Conservation (phyloP, 35 echinoderm and acorn worm species). For the Apostichopus japonicus region DNA sequence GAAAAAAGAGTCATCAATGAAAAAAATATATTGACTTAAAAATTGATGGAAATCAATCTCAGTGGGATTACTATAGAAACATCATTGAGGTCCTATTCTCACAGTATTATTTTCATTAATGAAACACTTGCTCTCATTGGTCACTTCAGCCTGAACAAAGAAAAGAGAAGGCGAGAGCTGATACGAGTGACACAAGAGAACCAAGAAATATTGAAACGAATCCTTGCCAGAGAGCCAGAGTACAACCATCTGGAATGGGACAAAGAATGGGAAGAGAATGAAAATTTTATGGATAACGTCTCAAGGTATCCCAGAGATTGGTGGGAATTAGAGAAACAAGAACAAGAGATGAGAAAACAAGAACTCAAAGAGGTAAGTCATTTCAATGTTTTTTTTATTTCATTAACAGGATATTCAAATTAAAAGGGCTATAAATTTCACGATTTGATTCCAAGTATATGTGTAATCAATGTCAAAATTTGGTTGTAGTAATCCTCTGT, state of each 20-base stretch:
- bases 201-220: constrained; percentile 94
- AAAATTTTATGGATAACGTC: constrained; percentile 96
- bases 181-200: constrained; percentile 92
- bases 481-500: too few relatives aligned
- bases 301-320: constrained; percentile 89
- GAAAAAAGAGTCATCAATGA: background rate
- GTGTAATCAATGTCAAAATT: too few relatives aligned
- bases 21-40: background rate
- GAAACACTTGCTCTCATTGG: background rate
- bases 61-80: too few relatives aligned
- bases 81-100: too few relatives aligned
- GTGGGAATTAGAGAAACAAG: constrained; percentile 92
- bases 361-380: constrained; percentile 68
- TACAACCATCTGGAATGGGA: constrained; percentile 95
- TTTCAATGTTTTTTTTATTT: background rate
- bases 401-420: background rate
- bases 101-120: too few relatives aligned
- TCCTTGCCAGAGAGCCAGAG: constrained; percentile 94
- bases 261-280: constrained; percentile 96
- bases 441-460: too few relatives aligned
- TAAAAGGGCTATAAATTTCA: too few relatives aligned
- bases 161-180: constrained; percentile 90
- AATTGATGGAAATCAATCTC: too few relatives aligned
- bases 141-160: constrained; percentile 81
- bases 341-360: constrained; percentile 61